A percentile compares a stretch with the other conserved stretches of the same genome.
phyloP scores from a whole-genome alignment of 2,888 invertebrate genomes.

The Torymus auratus region DNA sequence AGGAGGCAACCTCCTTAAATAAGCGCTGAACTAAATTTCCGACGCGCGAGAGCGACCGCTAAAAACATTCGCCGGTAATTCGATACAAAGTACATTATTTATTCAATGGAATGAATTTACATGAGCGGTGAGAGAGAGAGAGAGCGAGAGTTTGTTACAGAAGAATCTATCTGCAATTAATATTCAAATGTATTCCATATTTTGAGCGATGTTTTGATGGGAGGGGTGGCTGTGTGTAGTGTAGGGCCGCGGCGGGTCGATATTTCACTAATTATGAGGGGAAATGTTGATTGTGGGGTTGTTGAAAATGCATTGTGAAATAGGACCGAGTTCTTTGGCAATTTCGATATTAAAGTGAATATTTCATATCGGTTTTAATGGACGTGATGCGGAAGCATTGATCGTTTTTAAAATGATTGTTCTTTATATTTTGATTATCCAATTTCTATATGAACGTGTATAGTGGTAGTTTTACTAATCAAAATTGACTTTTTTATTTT shows the following conservation, averaged over 20 bases:
- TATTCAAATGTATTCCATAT: constrained; percentile 29
- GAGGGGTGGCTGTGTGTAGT: too few species aligned
- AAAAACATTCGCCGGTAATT: constrained; percentile 6
- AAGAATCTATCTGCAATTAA: constrained; percentile 10
- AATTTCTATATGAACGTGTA: too few species aligned
- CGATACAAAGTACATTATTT: constrained; percentile 2
- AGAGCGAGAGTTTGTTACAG: neutral
- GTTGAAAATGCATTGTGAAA: neutral
- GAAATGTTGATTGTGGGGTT: neutral
- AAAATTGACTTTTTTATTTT: too few species aligned
- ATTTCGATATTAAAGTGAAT: too few species aligned
- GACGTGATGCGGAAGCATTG: too few species aligned
- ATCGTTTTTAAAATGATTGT: too few species aligned
- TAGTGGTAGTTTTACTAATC: too few species aligned
- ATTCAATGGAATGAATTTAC: constrained; percentile 26
- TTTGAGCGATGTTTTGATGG: constrained; percentile 4
- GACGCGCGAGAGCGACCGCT: neutral
- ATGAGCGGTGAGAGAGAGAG: neutral
- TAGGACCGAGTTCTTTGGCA: too few species aligned
- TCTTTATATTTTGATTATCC: too few species aligned
- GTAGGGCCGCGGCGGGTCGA: constrained; percentile 6
- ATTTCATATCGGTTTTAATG: too few species aligned
- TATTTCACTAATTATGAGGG: constrained; percentile 27
- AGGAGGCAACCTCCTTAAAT: neutral
- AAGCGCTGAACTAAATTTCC: constrained; percentile 13